phyloP scores from a whole-genome alignment of 2,113 vertebrate species.

The Antigone vipio region DNA sequence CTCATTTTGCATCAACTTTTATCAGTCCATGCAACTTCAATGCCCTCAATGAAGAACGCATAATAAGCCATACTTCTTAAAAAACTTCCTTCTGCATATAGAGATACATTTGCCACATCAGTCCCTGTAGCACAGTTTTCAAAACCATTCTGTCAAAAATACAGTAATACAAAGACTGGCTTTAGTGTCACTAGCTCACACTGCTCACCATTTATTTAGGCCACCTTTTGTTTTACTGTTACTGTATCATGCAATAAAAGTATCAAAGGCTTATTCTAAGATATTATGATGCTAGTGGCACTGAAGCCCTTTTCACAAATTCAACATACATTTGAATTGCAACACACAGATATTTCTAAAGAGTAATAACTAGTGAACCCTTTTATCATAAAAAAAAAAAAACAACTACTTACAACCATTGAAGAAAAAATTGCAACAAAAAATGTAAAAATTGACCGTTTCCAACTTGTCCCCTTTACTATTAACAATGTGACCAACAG shows the following conservation, averaged over 20 bases:
- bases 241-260: constrained; percentile 65
- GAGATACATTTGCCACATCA: constrained; percentile 84
- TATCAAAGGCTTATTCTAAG: constrained; percentile 69
- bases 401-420: constrained; percentile 83
- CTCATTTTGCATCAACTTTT: constrained; percentile 91
- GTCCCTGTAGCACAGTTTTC: constrained; percentile 88
- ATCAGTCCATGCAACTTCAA: constrained; percentile 91
- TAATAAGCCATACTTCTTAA: constrained; percentile 86
- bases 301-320: constrained; percentile 84
- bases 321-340: constrained; percentile 86
- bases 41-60: constrained; percentile 90
- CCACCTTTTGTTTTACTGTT: constrained; percentile 70
- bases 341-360: constrained; percentile 87
- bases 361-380: constrained; percentile 86
- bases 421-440: constrained; percentile 82
- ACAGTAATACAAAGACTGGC: constrained; percentile 89
- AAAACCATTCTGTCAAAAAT: constrained; percentile 86
- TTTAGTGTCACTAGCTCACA: constrained; percentile 88
- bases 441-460: constrained; percentile 86
- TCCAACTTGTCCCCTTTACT: constrained; percentile 83
- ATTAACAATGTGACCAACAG: constrained; percentile 83
- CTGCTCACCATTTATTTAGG: constrained; percentile 72
- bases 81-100: constrained; percentile 84
- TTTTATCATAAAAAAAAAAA: constrained; percentile 79
- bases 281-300: constrained; percentile 75